These are phyloP conservation scores for Vollenhovia emeryi DNA, from an alignment of 1,140 invertebrate genomes.

Conservation along the genomic window DNA sequence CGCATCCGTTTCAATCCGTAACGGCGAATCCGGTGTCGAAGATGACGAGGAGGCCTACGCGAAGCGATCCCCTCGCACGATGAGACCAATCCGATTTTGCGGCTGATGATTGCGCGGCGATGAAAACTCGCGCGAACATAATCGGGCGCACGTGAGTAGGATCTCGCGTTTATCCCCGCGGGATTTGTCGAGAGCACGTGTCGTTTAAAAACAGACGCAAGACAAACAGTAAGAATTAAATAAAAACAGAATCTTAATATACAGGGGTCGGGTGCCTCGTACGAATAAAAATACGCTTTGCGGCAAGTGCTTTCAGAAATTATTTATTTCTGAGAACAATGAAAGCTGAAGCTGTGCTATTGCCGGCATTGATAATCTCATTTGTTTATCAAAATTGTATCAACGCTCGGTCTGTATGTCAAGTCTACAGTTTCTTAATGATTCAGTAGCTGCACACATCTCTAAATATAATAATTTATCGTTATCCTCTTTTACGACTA, in stretches of 20 bases:
- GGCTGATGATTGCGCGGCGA: constrained; percentile 24
- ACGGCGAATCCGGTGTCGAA: constrained; percentile 4
- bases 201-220: not conserved
- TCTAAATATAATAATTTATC: not conserved
- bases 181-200: not conserved
- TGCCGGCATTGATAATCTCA: not conserved
- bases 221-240: not conserved
- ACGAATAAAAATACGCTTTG: not conserved
- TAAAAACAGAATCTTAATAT: not conserved
- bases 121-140: not conserved
- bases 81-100: constrained; percentile 41
- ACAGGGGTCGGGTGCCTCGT: no score
- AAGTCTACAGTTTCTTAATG: not conserved
- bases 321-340: not conserved
- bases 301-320: not conserved
- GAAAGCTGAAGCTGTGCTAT: not conserved
- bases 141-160: not conserved
- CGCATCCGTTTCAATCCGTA: constrained; percentile 39
- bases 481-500: not conserved
- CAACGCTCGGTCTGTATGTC: not conserved
- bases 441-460: not conserved
- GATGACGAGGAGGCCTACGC: not conserved
- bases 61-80: constrained; percentile 9
- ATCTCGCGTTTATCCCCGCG: constrained; percentile 8
- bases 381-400: not conserved